Base-by-base conservation (phyloP, 2,797 vertebrate genomes). In the Acanthopagrus latus region DNA sequence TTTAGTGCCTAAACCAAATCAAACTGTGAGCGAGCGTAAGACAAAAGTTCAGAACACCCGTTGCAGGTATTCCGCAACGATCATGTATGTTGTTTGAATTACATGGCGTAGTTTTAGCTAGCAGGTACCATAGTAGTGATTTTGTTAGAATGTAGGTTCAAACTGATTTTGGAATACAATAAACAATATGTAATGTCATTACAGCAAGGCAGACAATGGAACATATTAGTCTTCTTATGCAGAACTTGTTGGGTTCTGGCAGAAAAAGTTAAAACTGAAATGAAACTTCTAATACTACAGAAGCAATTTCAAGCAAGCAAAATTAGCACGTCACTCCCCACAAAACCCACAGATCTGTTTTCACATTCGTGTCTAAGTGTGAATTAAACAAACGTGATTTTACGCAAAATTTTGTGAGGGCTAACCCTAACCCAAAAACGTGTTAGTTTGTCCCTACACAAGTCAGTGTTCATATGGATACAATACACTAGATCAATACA, bases 201-300 rank as follows among this genome's bases (percentile, higher is more conserved):
- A 59, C 8, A 12, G 20, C 27, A 56, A 64, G 48, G 43, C 27
- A 47, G 41, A 18, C 5, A 73, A 48, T 23, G 43, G 25, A 27
- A 51, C 5, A 7, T 25, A 13, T 14, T 25, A 20, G 14, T 25
- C 2, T 64, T 57, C 4, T 47, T 23, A 7, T 57, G 25, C 38
- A 13, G 11, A 21, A 4, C 21, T 1, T 10, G 18, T 63, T 8
- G 0, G 14, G 12, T n/a, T 44, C 5, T 62, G 1, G 18, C 11
- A 58, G 9, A 58, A 33, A 46, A 20, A 6, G 18, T 48, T 58
- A 7, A 48, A 58, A 38, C 20, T 57, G 20, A 76, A 76, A 68
- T 16, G 6, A 33, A 33, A 33, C 29, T 33, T 6, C 29, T 7
- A 33, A 33, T 33, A 33, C 29, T 33, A 33, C 5, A 7, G 29